Base-by-base conservation (phyloP, 2,113 vertebrate species). In the Rhinoptilus africanus region DNA sequence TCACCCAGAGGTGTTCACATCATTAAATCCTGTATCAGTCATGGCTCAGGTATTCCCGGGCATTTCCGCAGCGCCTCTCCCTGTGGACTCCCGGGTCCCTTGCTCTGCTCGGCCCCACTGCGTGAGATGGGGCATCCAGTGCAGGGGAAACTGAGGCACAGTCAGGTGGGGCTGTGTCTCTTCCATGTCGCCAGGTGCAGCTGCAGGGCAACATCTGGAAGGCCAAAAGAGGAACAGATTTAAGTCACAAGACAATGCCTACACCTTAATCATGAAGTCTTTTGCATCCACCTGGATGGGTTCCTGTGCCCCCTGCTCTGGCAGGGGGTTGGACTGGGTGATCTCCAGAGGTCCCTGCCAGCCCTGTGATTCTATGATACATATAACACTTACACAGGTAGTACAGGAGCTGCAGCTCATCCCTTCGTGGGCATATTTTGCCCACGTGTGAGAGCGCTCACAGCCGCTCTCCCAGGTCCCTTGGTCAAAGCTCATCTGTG, bases 381-480 rank as follows among this genome's bases (percentile, higher is more conserved):
- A 4, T 18, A 2, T 27, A 37, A 4, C 4, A 12, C 20, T 3
- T 8, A 3, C 0, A 2, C 2, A 20, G 19, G 12, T 1, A 5
- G 47, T 2, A 26, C 37, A 23, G 2, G 30, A 26, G 56, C 12
- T 28, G 1, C 66, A 21, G 75, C 72, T 14, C 41, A 24, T 23
- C n/a, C 69, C 64, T 62, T 14, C 0, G 2, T 8, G 64, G 75
- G 37, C n/a, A 12, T 6, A 0, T 50, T 45, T 53, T 45, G 37
- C 54, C 63, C 35, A 2, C 0, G 0, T 0, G 20, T 28, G 41
- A 8, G 56, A 32, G 34, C 60, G 4, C 50, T 6, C 28, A 0
- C 28, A 17, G 80, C 62, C 2, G 2, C 41, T 64, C 34, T 35
- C 15, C 16, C n/a, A 10, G n/a, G 18, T 20, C 28, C 27, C 3